These are phyloP conservation scores for Empidonax alnorum DNA, from an alignment of 2,113 vertebrate species.

Conservation along the genomic window DNA sequence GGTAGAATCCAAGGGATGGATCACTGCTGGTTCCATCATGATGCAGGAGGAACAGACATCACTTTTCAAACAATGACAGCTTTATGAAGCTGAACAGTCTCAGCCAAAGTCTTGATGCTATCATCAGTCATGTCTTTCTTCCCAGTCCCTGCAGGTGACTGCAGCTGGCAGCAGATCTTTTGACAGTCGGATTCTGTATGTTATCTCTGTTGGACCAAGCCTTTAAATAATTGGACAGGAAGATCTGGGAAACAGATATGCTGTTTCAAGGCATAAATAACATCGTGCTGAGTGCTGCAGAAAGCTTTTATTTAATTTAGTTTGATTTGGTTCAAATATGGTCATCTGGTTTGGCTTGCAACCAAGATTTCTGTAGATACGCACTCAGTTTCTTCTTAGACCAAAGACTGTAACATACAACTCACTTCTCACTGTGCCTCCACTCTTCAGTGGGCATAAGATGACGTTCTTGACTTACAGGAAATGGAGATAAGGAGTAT, in stretches of 20 bases:
- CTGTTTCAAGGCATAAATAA: conserved; percentile 26
- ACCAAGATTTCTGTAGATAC: not conserved
- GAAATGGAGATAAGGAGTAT: not conserved
- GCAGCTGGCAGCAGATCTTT: conserved; percentile 51
- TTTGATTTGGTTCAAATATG: not conserved
- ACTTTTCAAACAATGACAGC: conserved; percentile 60
- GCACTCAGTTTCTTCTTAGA: not conserved
- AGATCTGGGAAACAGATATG: conserved; percentile 22
- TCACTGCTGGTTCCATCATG: conserved; percentile 43
- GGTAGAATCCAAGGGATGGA: conserved; percentile 50
- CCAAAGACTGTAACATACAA: not conserved
- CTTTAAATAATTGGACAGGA: conserved; percentile 46
- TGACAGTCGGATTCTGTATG: conserved; percentile 27
- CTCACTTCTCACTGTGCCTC: not conserved
- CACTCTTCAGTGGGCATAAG: not conserved
- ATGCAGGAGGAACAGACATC: conserved; percentile 32
- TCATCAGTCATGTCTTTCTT: conserved; percentile 56
- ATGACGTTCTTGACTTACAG: not conserved
- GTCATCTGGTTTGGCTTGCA: conserved; percentile 19
- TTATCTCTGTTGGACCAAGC: conserved; percentile 50
- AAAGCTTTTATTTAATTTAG: conserved; percentile 22
- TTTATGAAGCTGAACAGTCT: conserved; percentile 43
- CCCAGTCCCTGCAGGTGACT: conserved; percentile 61
- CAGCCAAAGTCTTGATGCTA: conserved; percentile 55
- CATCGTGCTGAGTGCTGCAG: not conserved